Percentiles rank a stretch among this genome's conserved stretches.
phyloP scores from a whole-genome alignment of 2,797 vertebrate species.

The Cryptoprocta ferox region DNA sequence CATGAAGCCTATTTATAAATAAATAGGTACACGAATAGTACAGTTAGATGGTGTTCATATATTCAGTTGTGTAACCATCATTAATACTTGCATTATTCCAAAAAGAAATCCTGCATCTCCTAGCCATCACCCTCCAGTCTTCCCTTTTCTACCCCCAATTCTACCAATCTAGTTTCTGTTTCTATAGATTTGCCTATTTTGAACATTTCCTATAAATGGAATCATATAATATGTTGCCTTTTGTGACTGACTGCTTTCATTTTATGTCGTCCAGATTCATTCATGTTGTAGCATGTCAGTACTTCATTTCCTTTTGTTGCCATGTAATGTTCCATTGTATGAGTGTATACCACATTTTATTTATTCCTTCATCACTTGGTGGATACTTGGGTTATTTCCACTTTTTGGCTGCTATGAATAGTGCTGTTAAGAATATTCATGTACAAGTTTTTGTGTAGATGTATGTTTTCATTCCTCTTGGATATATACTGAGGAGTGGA shows the following conservation, averaged over 20 bases:
- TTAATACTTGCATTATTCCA: not conserved
- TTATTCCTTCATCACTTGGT: not conserved
- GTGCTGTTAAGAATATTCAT: not conserved
- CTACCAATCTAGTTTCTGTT: not conserved
- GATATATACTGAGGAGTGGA: not conserved
- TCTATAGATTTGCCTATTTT: not conserved
- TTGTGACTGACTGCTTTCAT: not conserved
- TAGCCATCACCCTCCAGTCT: not conserved
- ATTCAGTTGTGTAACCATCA: not conserved
- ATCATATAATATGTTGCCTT: not conserved
- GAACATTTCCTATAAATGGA: not conserved
- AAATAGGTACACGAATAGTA: too few species aligned
- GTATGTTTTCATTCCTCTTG: not conserved
- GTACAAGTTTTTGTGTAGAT: not conserved
- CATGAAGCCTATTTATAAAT: too few species aligned
- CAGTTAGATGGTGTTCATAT: not conserved
- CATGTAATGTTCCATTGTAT: not conserved
- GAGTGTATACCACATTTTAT: not conserved
- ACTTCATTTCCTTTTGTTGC: not conserved
- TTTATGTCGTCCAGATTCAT: not conserved
- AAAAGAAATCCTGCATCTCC: not conserved
- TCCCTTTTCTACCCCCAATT: not conserved
- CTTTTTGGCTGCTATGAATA: not conserved
- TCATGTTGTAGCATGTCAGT: not conserved
- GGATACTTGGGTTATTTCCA: not conserved